Conservation (phyloP, 2,888 invertebrate species). For the Leucophora obtusa region DNA sequence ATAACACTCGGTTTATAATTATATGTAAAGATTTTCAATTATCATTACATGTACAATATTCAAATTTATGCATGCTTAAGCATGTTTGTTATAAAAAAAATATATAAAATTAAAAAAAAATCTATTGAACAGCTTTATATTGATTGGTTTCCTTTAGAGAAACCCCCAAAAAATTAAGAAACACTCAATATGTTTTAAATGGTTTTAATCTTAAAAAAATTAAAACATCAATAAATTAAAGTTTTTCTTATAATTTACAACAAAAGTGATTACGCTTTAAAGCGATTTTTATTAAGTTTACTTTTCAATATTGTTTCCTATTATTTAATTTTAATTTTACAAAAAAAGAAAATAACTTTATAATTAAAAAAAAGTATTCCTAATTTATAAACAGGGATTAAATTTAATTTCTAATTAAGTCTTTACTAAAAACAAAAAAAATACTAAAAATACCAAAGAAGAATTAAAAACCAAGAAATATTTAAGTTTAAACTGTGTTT, state of each 20-base stretch:
- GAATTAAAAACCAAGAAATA: conserved; percentile 6
- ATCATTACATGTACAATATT: neutral
- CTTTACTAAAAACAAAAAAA: conserved; percentile 21
- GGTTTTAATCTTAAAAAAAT: conserved; percentile 11
- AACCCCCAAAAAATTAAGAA: conserved; percentile 41
- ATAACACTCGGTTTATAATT: conserved; percentile 78
- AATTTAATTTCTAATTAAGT: conserved; percentile 55
- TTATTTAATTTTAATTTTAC: conserved; percentile 14
- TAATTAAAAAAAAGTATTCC: conserved; percentile 55
- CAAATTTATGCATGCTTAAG: conserved; percentile 28
- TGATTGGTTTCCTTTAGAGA: conserved; percentile 59
- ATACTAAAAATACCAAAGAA: conserved; percentile 2
- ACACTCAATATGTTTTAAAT: conserved; percentile 1
- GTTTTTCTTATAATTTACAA: conserved; percentile 43
- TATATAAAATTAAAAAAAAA: conserved; percentile 22
- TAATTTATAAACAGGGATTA: conserved; percentile 63
- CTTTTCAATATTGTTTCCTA: conserved; percentile 26
- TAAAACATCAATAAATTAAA: conserved; percentile 8
- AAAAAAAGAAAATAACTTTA: conserved; percentile 12
- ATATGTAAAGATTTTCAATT: conserved; percentile 70
- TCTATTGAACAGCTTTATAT: conserved; percentile 59
- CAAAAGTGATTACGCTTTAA: conserved; percentile 60
- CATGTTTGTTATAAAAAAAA: conserved; percentile 39
- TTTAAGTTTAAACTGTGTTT: neutral
- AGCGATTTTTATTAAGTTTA: conserved; percentile 60